Percentiles rank a stretch among this genome's conserved stretches.
Conservation (phyloP, 2,888 invertebrate species). For the Creontiades dilutus region DNA sequence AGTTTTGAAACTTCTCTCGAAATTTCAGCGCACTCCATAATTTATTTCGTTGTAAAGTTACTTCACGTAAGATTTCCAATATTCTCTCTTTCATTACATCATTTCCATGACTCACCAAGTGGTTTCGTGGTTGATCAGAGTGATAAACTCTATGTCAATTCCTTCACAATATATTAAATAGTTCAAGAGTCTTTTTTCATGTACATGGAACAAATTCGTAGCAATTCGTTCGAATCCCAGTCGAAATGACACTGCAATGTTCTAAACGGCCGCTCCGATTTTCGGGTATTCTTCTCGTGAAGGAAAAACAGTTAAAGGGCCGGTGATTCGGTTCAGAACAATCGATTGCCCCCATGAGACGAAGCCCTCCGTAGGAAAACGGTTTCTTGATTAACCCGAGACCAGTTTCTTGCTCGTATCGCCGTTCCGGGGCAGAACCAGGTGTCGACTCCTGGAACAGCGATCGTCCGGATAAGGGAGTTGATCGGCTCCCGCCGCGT, state of each 20-base stretch:
- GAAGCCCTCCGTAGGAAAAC: constrained; percentile 14
- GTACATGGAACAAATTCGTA: too few relatives aligned
- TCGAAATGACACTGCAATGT: neutral
- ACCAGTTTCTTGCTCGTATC: neutral
- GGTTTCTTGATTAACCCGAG: constrained; percentile 25
- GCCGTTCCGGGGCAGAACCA: neutral
- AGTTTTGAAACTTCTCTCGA: too few relatives aligned
- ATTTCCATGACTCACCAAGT: too few relatives aligned
- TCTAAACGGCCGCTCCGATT: neutral
- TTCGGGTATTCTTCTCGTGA: neutral
- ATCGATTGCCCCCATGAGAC: constrained; percentile 14
- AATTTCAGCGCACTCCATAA: too few relatives aligned
- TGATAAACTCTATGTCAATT: too few relatives aligned
- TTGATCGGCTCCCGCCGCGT: neutral
- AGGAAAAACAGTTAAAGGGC: neutral
- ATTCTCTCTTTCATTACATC: too few relatives aligned
- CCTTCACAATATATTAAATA: too few relatives aligned
- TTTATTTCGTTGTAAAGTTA: too few relatives aligned
- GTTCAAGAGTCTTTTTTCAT: too few relatives aligned
- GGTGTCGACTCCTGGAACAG: neutral
- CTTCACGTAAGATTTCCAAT: too few relatives aligned
- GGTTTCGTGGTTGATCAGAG: too few relatives aligned
- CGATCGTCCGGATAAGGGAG: constrained; percentile 17
- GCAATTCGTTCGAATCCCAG: neutral
- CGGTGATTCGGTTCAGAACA: constrained; percentile 12